Evolutionary conservation across 23 tunicate species (phyloP), one percentile per base, ranked within the genome.

Genomic region (Aplidium turbinatum): DNA sequence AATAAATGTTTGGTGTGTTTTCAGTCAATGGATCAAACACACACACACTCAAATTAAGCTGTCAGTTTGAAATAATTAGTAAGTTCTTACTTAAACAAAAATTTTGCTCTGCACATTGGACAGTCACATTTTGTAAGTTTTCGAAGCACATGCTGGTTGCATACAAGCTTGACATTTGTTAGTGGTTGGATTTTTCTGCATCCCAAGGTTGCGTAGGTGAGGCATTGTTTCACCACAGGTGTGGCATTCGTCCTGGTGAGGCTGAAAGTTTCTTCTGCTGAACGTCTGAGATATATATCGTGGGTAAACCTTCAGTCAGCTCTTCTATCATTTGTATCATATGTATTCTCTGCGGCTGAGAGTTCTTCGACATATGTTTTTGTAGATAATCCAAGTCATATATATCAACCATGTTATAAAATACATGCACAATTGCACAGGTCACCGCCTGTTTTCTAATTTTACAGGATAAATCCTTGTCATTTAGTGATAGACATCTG

Each of bases 111-210:
- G 51, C 73, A 40, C n/a, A n/a, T n/a, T n/a, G n/a, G n/a, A n/a
- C n/a, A n/a, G n/a, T n/a, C 73, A 38, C 73, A 38, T 22, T 66
- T 66, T 66, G 52, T 52, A 36, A 6, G 7, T 66, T 66, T 38
- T 38, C 4, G 73, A 11, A 23, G 73, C 73, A 66, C 73, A 66
- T 4, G 38, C 26, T 40, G 73, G 73, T 66, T 66, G 36, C 35
- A 7, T 35, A 66, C 73, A 66, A 22, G 25, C 52, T 66, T 66
- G 52, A 34, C 73, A 66, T 13, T n/a, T 36, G 52, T 38, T 52
- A 66, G 51, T 66, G 73, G 51, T 66, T 31, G 52, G 73, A 66
- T 65, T 65, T 66, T 66, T 66, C 73, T 66, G 73, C 73, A 66
- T 34, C 30, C 38, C 7, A 34, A 66, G 30, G 73, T 66, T 66